A percentile compares a stretch with the other conserved stretches of the same genome.
Evolutionary conservation across 1,140 invertebrate genomes (phyloP).

Genomic region (Matsumurasca onukii): DNA sequence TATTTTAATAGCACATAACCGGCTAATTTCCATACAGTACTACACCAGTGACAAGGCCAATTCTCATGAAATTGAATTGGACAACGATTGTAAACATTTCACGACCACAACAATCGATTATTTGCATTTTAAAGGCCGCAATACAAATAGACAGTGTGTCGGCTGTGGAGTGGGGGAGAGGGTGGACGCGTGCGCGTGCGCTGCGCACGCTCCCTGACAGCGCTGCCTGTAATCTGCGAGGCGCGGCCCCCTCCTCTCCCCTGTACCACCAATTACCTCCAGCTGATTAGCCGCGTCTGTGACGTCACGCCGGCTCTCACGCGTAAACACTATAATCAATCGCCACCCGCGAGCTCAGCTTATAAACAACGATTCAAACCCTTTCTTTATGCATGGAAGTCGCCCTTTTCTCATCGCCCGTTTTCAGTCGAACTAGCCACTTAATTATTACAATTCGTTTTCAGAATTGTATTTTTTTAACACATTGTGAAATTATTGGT

Average conservation of each 20-base stretch:
- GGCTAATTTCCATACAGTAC: conserved; percentile 5
- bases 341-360: background rate
- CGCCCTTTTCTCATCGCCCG: too few species aligned
- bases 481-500: too few species aligned
- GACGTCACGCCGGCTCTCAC: conserved; percentile 3
- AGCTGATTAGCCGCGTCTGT: too few species aligned
- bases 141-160: conserved; percentile 22
- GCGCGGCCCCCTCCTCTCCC: background rate
- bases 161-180: background rate
- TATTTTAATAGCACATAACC: conserved; percentile 6
- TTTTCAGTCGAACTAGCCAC: too few species aligned
- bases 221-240: background rate
- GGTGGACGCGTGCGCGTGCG: background rate
- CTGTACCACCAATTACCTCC: background rate
- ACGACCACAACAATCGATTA: conserved; percentile 21
- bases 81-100: conserved; percentile 24
- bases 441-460: too few species aligned
- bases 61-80: conserved; percentile 27
- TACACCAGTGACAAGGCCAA: background rate
- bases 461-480: too few species aligned
- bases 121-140: conserved; percentile 26
- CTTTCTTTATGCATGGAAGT: too few species aligned
- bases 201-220: background rate
- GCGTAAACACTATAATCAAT: background rate
- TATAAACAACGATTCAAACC: background rate